phyloP scores from a whole-genome alignment of 2,888 invertebrate genomes.

The Ditylenchus weischeri region DNA sequence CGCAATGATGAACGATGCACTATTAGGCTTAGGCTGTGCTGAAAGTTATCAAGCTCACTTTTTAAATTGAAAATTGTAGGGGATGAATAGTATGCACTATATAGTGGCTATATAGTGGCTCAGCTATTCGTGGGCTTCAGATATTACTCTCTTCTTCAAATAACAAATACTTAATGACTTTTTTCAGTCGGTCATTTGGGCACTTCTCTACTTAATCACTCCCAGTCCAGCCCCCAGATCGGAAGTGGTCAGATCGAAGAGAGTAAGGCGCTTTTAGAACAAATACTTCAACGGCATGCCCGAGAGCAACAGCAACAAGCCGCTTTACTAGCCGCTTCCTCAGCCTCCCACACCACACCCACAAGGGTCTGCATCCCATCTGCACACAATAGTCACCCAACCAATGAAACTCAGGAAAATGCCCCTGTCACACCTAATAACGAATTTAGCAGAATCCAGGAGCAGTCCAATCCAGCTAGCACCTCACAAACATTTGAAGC shows the following conservation, averaged over 20 bases:
- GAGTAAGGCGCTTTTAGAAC: constrained; percentile 15
- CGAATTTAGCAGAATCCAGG: too few species aligned
- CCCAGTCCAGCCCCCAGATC: constrained; percentile 4
- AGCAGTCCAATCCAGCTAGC: not conserved
- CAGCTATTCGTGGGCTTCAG: too few species aligned
- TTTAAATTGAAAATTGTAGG: too few species aligned
- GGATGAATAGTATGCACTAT: too few species aligned
- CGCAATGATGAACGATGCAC: too few species aligned
- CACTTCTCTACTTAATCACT: not conserved
- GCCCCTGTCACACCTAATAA: too few species aligned
- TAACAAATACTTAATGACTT: not conserved
- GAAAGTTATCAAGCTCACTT: too few species aligned
- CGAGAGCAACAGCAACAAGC: constrained; percentile 28
- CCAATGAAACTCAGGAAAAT: constrained; percentile 5
- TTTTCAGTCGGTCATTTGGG: not conserved
- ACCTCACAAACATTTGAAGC: not conserved
- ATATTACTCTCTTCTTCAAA: too few species aligned
- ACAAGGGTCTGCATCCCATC: not conserved
- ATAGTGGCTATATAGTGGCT: constrained; percentile 8
- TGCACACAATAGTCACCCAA: constrained; percentile 12
- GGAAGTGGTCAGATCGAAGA: constrained; percentile 10
- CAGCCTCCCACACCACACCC: constrained; percentile 9
- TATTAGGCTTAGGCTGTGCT: too few species aligned
- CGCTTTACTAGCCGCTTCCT: constrained; percentile 18
- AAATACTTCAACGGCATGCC: constrained; percentile 21